These are phyloP conservation scores for Trichogramma evanescens DNA, from an alignment of 2,888 invertebrate species.

Conservation along the genomic window DNA sequence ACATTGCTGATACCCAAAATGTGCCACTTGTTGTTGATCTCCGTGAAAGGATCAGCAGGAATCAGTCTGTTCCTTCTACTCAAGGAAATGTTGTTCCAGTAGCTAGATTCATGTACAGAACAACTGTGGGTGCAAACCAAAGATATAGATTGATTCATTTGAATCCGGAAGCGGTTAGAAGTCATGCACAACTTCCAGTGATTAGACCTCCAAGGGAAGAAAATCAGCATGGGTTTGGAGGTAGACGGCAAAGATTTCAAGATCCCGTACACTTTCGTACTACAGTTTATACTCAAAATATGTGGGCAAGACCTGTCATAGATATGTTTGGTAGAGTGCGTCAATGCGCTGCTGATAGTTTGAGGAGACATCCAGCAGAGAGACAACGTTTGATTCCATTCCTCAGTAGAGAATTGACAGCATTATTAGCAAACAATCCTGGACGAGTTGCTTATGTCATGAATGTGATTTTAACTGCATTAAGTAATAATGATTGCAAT, in stretches of 20 bases:
- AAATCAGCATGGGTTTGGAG: slow-evolving; percentile 27
- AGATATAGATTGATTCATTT: slow-evolving; percentile 49
- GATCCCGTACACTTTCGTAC: slow-evolving; percentile 34
- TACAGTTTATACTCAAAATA: slow-evolving; percentile 62
- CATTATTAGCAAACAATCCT: slow-evolving; percentile 60
- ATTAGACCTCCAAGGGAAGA: slow-evolving; percentile 20
- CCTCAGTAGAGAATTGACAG: slow-evolving; percentile 79
- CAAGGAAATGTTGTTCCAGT: not conserved
- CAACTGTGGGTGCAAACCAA: slow-evolving; percentile 57
- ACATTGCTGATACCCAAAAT: slow-evolving; percentile 32
- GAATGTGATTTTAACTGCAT: slow-evolving; percentile 61
- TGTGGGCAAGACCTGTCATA: slow-evolving; percentile 67
- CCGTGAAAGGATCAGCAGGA: slow-evolving; percentile 23
- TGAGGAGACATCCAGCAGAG: slow-evolving; percentile 72
- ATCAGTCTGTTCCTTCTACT: not conserved
- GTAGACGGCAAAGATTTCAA: slow-evolving; percentile 29
- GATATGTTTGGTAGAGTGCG: slow-evolving; percentile 66
- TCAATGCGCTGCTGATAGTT: slow-evolving; percentile 61
- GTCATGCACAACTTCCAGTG: slow-evolving; percentile 35
- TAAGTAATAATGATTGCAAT: slow-evolving; percentile 56
- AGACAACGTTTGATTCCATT: slow-evolving; percentile 79
- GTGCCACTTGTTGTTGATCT: slow-evolving; percentile 28
- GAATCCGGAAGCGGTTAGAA: slow-evolving; percentile 33
- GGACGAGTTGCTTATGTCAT: slow-evolving; percentile 63
- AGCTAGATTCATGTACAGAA: slow-evolving; percentile 51